A percentile compares a stretch with the other conserved stretches of the same genome.
Conservation (phyloP, 2,797 vertebrate genomes). For the Danio choprae region DNA sequence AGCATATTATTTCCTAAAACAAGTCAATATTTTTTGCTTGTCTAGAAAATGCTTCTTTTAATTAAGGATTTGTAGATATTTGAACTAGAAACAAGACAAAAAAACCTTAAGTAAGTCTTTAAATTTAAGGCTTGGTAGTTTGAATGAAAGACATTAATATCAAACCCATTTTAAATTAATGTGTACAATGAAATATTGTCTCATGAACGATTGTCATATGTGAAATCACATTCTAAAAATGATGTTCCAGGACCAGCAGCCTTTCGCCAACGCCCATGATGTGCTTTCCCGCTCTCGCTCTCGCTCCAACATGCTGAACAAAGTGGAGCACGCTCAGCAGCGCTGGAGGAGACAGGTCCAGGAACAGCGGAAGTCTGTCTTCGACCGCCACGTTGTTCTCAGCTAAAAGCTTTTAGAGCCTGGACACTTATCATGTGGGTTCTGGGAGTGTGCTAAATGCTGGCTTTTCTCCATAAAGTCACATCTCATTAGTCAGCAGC, state of each 20-base stretch:
- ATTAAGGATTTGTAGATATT: too few species aligned
- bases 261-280: conserved; percentile 94
- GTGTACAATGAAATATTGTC: neutral
- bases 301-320: conserved; percentile 94
- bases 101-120: too few species aligned
- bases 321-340: conserved; percentile 97
- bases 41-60: too few species aligned
- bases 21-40: too few species aligned
- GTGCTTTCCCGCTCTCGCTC: conserved; percentile 93
- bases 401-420: conserved; percentile 80
- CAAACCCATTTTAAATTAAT: neutral
- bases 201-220: neutral
- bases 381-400: conserved; percentile 96
- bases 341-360: conserved; percentile 98
- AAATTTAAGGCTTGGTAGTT: neutral
- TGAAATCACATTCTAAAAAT: neutral
- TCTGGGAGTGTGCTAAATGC: conserved; percentile 69
- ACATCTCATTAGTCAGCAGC: conserved; percentile 3
- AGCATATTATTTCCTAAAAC: too few species aligned
- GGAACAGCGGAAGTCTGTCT: conserved; percentile 97
- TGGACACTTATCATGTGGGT: conserved; percentile 15
- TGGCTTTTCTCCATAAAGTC: conserved; percentile 51
- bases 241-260: conserved; percentile 91
- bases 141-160: neutral
- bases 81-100: too few species aligned